Evolutionary conservation across 2,113 vertebrate species (phyloP), one percentile per base, ranked within the genome.

Genomic region (Carollia perspicillata): DNA sequence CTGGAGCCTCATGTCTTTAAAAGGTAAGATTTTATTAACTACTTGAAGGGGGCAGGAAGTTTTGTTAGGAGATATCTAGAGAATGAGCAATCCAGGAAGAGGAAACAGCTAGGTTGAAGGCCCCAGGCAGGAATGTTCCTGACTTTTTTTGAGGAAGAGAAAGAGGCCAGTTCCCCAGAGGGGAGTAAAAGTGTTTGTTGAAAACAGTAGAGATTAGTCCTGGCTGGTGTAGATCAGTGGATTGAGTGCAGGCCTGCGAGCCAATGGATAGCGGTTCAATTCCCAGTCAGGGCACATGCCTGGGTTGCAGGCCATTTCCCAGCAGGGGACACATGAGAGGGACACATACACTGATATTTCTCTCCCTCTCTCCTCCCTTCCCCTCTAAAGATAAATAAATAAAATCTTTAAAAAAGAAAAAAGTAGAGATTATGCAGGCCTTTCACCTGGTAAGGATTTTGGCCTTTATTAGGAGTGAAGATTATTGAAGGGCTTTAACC

Each of bases 21-120:
- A 89, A 93, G 35, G 17, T 77, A 22, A 60, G 28, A 85, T 42
- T 91, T 95, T 12, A 83, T 26, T 60, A 23, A 83, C 55, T 33
- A 86, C 18, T 35, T 78, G 40, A 81, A 85, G 30, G 18, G 66
- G 13, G 6, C 28, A 65, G 89, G 2, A 16, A 23, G 20, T 33
- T 91, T n/a, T 18, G 9, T 53, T 51, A 28, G 80, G 44, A 65
- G 30, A 63, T 69, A 53, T 14, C 18, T 47, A 20, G 49, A 94
- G 55, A 84, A 84, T 49, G 28, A 20, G 5, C 5, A 3, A 81
- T 53, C 20, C 47, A 60, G n/a, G 47, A 5, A 93, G 17, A 58
- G 9, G 4, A 3, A 53, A 60, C 12, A 72, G 35, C 40, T 72
- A 60, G 35, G 37, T 60, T 23, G 89, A 83, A 78, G 26, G 0